A percentile compares a stretch with the other conserved stretches of the same genome.
Evolutionary conservation across 2,888 invertebrate species (phyloP).

Genomic region (Choreutis nemorana): DNA sequence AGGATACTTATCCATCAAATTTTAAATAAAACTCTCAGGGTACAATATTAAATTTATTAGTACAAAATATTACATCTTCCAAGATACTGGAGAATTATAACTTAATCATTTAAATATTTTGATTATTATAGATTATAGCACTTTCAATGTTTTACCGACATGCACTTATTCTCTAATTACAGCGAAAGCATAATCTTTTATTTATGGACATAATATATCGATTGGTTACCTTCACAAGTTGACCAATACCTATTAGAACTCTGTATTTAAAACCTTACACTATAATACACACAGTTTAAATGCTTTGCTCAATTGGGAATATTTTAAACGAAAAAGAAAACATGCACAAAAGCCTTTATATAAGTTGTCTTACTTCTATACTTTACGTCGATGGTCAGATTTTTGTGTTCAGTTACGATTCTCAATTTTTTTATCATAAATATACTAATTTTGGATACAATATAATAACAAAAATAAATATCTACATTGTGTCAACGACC

Average conservation of each 20-base stretch:
- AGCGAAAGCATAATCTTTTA: constrained; percentile 47
- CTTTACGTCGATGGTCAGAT: too few relatives aligned
- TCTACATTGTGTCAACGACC: constrained; percentile 63
- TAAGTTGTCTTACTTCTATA: too few relatives aligned
- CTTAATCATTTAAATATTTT: constrained; percentile 63
- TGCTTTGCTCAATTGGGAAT: constrained; percentile 38
- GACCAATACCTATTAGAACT: constrained; percentile 20
- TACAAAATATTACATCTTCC: constrained; percentile 68
- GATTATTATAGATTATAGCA: constrained; percentile 64
- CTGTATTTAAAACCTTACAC: constrained; percentile 21
- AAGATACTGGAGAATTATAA: constrained; percentile 66
- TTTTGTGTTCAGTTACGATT: constrained; percentile 28
- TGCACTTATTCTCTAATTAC: constrained; percentile 46
- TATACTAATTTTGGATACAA: constrained; percentile 57
- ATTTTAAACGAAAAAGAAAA: constrained; percentile 18
- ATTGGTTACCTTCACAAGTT: constrained; percentile 13
- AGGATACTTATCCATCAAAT: too few relatives aligned
- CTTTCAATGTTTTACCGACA: constrained; percentile 51
- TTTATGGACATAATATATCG: constrained; percentile 17
- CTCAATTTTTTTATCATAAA: constrained; percentile 41
- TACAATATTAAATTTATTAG: constrained; percentile 68
- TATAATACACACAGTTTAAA: constrained; percentile 48
- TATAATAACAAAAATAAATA: constrained; percentile 66
- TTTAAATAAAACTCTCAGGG: constrained; percentile 34
- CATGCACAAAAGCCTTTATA: too few relatives aligned